Evolutionary conservation across 1,140 invertebrate species (phyloP).

Genomic region (Pseudomyrmex flavicornis): DNA sequence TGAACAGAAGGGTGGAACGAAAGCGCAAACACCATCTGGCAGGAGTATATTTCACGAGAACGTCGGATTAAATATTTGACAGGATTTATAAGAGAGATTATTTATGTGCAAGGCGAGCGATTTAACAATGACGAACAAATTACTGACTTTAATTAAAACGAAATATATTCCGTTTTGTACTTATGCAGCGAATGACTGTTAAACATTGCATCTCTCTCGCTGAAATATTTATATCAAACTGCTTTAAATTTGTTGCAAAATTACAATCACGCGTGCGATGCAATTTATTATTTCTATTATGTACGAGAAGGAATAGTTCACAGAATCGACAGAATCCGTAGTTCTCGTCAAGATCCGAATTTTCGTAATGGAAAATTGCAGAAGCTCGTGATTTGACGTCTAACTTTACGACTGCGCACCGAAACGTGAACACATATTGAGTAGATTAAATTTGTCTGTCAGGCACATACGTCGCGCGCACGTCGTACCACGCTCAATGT

Average conservation of each 20-base stretch:
- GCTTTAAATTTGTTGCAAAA: neutral
- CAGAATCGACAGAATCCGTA: no score
- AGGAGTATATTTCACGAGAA: constrained; percentile 51
- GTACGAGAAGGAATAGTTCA: no score
- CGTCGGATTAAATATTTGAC: constrained; percentile 58
- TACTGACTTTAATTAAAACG: constrained; percentile 47
- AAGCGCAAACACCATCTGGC: constrained; percentile 51
- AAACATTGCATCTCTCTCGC: neutral
- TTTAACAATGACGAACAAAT: constrained; percentile 41
- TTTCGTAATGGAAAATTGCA: constrained; percentile 26
- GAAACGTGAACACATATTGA: constrained; percentile 55
- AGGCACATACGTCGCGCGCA: constrained; percentile 40
- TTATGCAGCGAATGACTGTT: neutral
- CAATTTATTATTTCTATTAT: neutral
- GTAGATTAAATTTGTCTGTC: constrained; percentile 61
- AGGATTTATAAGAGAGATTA: constrained; percentile 44
- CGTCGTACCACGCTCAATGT: constrained; percentile 39
- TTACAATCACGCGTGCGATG: neutral
- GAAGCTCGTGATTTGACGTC: constrained; percentile 26
- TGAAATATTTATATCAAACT: neutral
- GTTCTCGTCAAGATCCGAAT: neutral
- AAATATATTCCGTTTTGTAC: constrained; percentile 7
- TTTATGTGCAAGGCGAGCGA: constrained; percentile 28
- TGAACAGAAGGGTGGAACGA: constrained; percentile 21
- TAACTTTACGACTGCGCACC: constrained; percentile 35